Conservation (phyloP, 2,113 vertebrate species). For the Mionectes macconnelli region DNA sequence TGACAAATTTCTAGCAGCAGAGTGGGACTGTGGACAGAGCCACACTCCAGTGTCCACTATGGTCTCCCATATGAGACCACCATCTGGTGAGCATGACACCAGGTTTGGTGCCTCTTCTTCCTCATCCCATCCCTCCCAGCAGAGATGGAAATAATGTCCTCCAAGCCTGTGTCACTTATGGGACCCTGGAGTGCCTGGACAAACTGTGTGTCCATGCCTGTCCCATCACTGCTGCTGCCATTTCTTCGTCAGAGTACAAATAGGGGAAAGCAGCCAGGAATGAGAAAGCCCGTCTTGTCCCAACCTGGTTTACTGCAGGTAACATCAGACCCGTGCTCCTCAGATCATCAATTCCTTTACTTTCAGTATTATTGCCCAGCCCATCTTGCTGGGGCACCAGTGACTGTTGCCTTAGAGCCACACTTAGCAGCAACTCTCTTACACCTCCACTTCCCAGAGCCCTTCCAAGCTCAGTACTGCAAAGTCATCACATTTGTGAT, state of each 20-base stretch:
- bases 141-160: neutral
- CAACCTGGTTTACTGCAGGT: neutral
- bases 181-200: neutral
- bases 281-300: neutral
- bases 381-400: neutral
- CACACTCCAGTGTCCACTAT: neutral
- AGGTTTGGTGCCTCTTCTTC: neutral
- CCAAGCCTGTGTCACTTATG: neutral
- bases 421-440: neutral
- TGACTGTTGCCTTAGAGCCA: neutral
- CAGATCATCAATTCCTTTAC: neutral
- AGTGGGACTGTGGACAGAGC: neutral
- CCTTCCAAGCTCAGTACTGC: neutral
- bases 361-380: neutral
- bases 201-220: neutral
- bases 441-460: neutral
- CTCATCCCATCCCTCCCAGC: neutral
- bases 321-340: neutral
- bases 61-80: neutral
- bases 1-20: neutral
- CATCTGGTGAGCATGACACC: neutral
- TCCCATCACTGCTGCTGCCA: neutral
- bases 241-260: neutral
- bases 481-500: neutral
- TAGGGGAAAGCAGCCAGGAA: neutral